Percentiles rank a stretch among this genome's conserved stretches.
Evolutionary conservation across 2,113 vertebrate genomes (phyloP).

Genomic region (Tupaia chinensis): DNA sequence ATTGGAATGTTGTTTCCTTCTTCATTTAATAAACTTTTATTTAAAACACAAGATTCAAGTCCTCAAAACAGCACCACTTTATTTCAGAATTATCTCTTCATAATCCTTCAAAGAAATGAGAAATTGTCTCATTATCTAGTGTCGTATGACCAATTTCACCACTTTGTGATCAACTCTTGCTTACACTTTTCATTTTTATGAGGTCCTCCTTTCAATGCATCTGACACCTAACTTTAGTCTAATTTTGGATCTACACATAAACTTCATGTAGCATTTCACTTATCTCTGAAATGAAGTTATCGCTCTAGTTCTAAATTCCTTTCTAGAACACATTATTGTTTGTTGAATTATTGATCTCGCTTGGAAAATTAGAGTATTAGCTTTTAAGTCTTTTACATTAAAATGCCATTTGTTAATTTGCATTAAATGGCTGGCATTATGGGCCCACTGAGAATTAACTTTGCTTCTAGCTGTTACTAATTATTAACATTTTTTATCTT

Average conservation of each 20-base stretch:
- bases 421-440: slow-evolving; percentile 77
- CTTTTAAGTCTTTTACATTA: slow-evolving; percentile 75
- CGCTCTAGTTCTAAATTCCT: slow-evolving; percentile 56
- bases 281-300: slow-evolving; percentile 64
- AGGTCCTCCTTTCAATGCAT: neutral
- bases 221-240: slow-evolving; percentile 52
- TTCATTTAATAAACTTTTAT: slow-evolving; percentile 41
- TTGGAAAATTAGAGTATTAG: slow-evolving; percentile 75
- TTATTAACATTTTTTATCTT: slow-evolving; percentile 81
- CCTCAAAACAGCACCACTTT: slow-evolving; percentile 31
- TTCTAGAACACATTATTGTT: slow-evolving; percentile 65
- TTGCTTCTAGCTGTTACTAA: slow-evolving; percentile 80
- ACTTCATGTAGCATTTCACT: slow-evolving; percentile 59
- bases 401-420: slow-evolving; percentile 82
- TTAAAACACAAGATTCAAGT: slow-evolving; percentile 28
- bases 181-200: slow-evolving; percentile 63
- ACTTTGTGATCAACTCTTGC: neutral
- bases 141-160: neutral
- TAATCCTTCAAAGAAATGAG: slow-evolving; percentile 54
- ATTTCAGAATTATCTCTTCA: slow-evolving; percentile 62
- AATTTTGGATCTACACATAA: slow-evolving; percentile 74
- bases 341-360: slow-evolving; percentile 78
- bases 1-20: neutral
- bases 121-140: slow-evolving; percentile 47
- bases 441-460: slow-evolving; percentile 78